Conservation (phyloP, 2,797 vertebrate species). For the Hippocampus kuda region DNA sequence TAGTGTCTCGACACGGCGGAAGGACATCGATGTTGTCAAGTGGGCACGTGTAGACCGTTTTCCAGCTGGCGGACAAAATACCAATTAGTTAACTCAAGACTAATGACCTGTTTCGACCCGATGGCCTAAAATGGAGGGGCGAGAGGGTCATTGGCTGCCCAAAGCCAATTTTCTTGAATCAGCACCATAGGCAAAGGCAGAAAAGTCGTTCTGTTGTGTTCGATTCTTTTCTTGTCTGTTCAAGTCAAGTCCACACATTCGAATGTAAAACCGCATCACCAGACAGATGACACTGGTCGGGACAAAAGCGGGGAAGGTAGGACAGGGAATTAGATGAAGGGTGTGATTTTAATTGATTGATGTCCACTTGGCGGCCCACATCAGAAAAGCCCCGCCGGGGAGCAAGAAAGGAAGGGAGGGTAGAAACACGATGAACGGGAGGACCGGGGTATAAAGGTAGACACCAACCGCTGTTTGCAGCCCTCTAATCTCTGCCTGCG, state of each 20-base stretch:
- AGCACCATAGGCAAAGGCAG: no score
- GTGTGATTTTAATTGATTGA: conserved; percentile 16
- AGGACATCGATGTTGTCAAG: no score
- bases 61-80: no score
- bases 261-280: conserved; percentile 1
- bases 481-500: conserved; percentile 60
- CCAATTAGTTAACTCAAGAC: no score
- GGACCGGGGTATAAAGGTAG: conserved; percentile 21
- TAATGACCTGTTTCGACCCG: no score
- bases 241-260: neutral
- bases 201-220: no score
- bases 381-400: conserved; percentile 32
- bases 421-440: neutral
- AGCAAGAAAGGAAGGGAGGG: conserved; percentile 26
- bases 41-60: no score
- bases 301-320: conserved; percentile 30
- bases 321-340: conserved; percentile 16
- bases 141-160: no score
- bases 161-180: no score
- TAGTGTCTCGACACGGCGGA: no score
- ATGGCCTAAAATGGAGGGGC: no score
- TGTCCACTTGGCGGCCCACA: conserved; percentile 57
- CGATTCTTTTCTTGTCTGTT: no score
- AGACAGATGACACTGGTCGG: conserved; percentile 5
- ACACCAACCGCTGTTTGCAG: conserved; percentile 54